Percentiles rank a stretch among this genome's conserved stretches.
These are phyloP conservation scores for Orthonyx spaldingii DNA, from an alignment of 2,113 vertebrate species.

Conservation along the genomic window DNA sequence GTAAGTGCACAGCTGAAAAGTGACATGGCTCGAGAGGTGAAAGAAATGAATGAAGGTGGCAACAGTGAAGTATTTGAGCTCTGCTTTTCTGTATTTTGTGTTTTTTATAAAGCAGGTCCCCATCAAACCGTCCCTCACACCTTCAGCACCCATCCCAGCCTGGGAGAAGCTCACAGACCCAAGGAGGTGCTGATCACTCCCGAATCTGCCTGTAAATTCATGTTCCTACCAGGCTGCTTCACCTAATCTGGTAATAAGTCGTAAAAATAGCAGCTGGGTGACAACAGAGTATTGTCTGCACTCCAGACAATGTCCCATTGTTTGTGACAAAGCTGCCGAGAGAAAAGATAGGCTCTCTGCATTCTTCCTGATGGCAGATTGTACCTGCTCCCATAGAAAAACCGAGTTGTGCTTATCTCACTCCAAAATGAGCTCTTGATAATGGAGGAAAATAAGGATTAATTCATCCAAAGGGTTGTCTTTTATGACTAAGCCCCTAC, in stretches of 20 bases:
- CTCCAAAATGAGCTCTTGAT: neutral
- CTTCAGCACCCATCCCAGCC: neutral
- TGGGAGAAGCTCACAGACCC: neutral
- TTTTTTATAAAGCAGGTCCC: neutral
- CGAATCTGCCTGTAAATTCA: neutral
- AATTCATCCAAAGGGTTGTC: neutral
- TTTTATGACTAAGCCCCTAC: slow-evolving; percentile 20
- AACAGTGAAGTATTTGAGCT: fast-evolving
- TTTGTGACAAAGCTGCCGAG: neutral
- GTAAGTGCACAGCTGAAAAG: neutral
- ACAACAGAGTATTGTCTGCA: neutral
- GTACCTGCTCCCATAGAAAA: neutral
- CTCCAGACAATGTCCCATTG: neutral
- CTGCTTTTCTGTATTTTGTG: neutral
- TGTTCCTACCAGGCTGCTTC: neutral
- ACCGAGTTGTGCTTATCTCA: neutral
- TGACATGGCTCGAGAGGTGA: neutral
- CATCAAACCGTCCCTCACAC: neutral
- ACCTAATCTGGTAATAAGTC: neutral
- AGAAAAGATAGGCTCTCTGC: neutral
- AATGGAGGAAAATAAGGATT: slow-evolving; percentile 5
- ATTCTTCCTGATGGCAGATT: neutral
- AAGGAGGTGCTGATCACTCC: neutral
- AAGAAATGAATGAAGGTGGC: neutral
- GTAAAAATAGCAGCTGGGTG: neutral